Evolutionary conservation across 1,140 invertebrate genomes (phyloP), one percentile per base, ranked within the genome.

Genomic region (Ceratina australensis): DNA sequence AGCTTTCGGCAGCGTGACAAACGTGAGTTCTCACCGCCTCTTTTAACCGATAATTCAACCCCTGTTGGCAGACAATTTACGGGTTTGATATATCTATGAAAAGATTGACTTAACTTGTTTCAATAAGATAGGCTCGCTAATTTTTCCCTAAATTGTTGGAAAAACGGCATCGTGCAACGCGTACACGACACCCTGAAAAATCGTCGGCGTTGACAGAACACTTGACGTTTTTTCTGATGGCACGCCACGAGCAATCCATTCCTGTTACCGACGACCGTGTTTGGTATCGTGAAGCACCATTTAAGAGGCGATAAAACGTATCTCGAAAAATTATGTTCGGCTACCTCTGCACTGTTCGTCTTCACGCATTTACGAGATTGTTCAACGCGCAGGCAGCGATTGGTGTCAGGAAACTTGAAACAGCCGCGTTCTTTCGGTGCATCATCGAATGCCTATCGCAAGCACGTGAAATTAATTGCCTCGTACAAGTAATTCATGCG

Each of bases 1-100:
- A 80, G 65, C 82, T 83, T 79, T 82, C 75, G 80, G 74, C 84
- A 87, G 84, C 83, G 72, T 72, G 63, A 28, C 47, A 54, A 66
- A 84, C 80, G 84, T 85, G 73, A 50, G 82, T 80, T 8, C 0
- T 24, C 26, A 71, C 60, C 28, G 47, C 8, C 26, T 28, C 42
- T 16, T 12, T 10, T 42, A 42, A n/a, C 8, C 10, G 10, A 42
- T 42, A 42, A 42, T 42, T 42, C 33, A 10, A 42, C 3, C 10
- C 33, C 10, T 42, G 10, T 42, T 42, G 33, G 3, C 33, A 42
- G 33, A 7, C 33, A 42, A 42, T n/a, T n/a, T n/a, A n/a, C 33
- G 33, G 3, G 33, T 10, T 42, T 42, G 33, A 42, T 42, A 10
- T 8, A 42, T 42, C 10, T 42, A 42, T 42, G 10, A 42, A 10